phyloP scores from a whole-genome alignment of 2,888 invertebrate species.

The Megalurothrips usitatus region DNA sequence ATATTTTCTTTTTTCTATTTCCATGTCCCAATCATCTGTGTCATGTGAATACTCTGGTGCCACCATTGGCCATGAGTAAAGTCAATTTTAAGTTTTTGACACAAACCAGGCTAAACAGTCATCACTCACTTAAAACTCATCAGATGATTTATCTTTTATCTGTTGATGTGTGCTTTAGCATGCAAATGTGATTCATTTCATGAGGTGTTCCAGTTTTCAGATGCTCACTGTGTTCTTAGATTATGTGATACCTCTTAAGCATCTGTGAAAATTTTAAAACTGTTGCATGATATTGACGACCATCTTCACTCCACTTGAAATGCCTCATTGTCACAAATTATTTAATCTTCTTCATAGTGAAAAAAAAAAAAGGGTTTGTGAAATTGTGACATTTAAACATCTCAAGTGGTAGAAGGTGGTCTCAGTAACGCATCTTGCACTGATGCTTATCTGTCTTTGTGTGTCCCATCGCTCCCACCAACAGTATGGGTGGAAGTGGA shows the following conservation, averaged over 20 bases:
- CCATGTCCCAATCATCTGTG: too few relatives aligned
- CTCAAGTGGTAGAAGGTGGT: constrained; percentile 3
- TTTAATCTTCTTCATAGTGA: too few relatives aligned
- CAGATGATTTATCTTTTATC: too few relatives aligned
- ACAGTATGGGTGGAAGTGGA: constrained; percentile 92
- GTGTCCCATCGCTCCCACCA: constrained; percentile 30
- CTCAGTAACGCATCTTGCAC: neutral
- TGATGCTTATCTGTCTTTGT: constrained; percentile 30
- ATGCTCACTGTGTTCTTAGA: neutral
- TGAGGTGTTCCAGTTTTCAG: neutral
- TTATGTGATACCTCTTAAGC: neutral
- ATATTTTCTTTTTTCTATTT: too few relatives aligned
- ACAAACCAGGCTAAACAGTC: too few relatives aligned
- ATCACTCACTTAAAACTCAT: too few relatives aligned
- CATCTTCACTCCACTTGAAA: neutral
- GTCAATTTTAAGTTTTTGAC: too few relatives aligned
- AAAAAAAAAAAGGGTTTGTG: too few relatives aligned
- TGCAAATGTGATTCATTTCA: neutral
- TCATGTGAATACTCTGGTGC: too few relatives aligned
- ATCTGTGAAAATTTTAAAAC: neutral
- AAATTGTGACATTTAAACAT: neutral
- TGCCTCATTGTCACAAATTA: neutral
- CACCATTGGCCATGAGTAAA: too few relatives aligned
- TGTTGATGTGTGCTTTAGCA: neutral
- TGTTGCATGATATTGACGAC: neutral